A percentile compares a stretch with the other conserved stretches of the same genome.
phyloP scores from a whole-genome alignment of 2,113 vertebrate genomes.

The Rhegmatorhina hoffmannsi region DNA sequence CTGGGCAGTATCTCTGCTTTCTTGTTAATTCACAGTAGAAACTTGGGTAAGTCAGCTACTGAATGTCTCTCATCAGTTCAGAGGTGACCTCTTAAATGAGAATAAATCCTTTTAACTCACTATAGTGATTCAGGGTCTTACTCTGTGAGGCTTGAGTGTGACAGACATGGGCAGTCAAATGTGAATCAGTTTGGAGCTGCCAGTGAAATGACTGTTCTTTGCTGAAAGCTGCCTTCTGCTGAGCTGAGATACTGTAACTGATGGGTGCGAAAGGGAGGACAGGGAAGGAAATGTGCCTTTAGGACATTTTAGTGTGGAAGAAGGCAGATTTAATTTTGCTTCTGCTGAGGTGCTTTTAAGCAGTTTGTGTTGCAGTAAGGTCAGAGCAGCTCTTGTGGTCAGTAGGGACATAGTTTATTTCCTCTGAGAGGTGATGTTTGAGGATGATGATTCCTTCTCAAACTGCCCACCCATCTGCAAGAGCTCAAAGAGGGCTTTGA shows the following conservation, averaged over 20 bases:
- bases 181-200: neutral
- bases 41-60: neutral
- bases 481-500: neutral
- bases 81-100: neutral
- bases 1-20: neutral
- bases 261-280: neutral
- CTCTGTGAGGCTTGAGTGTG: neutral
- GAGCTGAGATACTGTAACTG: neutral
- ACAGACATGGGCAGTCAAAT: neutral
- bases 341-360: neutral
- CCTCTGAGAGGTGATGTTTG: neutral
- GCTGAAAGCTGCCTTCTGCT: neutral
- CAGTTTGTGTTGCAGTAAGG: neutral
- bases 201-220: conserved; percentile 3
- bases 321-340: neutral
- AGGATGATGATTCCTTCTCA: neutral
- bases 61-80: neutral
- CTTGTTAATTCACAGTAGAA: neutral
- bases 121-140: neutral
- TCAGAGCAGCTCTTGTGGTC: neutral
- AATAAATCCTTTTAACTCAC: conserved; percentile 2
- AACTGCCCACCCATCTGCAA: neutral
- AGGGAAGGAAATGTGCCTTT: neutral
- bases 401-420: neutral
- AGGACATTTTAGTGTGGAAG: neutral